Base-by-base conservation (phyloP, 2,888 invertebrate genomes). In the Sicus ferrugineus region DNA sequence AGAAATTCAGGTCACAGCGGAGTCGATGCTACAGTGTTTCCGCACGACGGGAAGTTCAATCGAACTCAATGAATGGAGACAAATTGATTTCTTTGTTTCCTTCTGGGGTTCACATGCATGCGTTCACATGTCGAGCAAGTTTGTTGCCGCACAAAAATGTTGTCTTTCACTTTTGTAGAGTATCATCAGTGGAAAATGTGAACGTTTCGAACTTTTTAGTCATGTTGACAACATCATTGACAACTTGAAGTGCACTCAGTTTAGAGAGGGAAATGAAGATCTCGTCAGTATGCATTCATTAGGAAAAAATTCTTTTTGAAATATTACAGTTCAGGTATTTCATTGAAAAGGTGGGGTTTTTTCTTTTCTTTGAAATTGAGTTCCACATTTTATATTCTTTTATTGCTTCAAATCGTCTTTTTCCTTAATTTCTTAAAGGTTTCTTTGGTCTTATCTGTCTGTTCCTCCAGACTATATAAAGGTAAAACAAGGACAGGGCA, bases 41-140 rank as follows among this genome's bases (percentile, higher is more conserved):
- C 26, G 65, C 19, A 38, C 38, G 77, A 78, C 38, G 42, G 11
- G 42, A 80, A 78, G 80, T 80, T 81, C 76, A 80, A 80, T 81
- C 79, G 78, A 81, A 80, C 81, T 80, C 79, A 81, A 77, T 79
- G 77, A 77, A 78, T 76, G 74, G 79, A 77, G 80, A 78, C 81
- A 78, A 80, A 81, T 80, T 76, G 79, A 75, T 80, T 77, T 77
- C 46, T 63, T 54, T 63, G 56, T 46, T 56, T 62, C 48, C 19
- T 62, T 52, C n/a, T 52, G 16, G n/a, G 42, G 14, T 54, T 23
- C 54, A 54, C 28, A 28, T 5, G 23, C 2, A 23, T 54, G 54
- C 9, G 4, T 28, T 16, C 11, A n/a, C 52, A 19, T 52, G 54
- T 54, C 54, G 5, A 54, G n/a, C 14, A 26, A 52, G 11, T 23